phyloP scores from a whole-genome alignment of 2,888 invertebrate genomes.

The Acleris cristana region DNA sequence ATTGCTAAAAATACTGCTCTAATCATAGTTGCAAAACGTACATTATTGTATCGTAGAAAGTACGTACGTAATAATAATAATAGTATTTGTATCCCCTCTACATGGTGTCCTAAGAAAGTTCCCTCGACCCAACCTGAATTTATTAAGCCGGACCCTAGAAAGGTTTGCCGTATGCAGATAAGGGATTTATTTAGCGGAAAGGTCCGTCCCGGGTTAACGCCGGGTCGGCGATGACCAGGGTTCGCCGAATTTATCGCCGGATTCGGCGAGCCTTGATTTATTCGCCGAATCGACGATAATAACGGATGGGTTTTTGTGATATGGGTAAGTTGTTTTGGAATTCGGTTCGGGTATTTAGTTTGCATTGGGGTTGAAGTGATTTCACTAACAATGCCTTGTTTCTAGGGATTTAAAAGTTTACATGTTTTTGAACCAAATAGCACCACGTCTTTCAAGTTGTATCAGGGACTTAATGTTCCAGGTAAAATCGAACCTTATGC shows the following conservation, averaged over 20 bases:
- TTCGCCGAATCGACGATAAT: constrained; percentile 70
- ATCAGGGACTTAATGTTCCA: too few species aligned
- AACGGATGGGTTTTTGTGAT: constrained; percentile 49
- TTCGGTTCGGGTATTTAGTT: constrained; percentile 23
- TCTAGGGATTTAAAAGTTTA: background rate
- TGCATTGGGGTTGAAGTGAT: constrained; percentile 55
- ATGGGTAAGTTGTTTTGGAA: constrained; percentile 47
- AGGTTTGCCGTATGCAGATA: constrained; percentile 85
- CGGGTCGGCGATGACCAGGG: constrained; percentile 81
- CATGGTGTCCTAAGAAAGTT: constrained; percentile 64
- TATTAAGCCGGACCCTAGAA: constrained; percentile 84
- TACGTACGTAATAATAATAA: background rate
- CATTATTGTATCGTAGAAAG: background rate
- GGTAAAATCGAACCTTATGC: too few species aligned
- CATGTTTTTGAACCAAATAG: too few species aligned
- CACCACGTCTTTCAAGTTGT: too few species aligned
- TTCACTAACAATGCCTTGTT: constrained; percentile 1
- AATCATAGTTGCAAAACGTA: background rate
- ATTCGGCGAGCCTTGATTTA: constrained; percentile 80
- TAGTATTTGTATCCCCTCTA: constrained; percentile 56
- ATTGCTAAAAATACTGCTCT: too few species aligned
- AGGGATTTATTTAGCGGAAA: constrained; percentile 85
- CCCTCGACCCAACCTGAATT: constrained; percentile 81
- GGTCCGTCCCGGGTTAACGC: constrained; percentile 82
- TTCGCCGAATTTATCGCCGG: constrained; percentile 80